Percentiles rank a stretch among this genome's conserved stretches.
These are phyloP conservation scores for Danaus plexippus DNA, from an alignment of 1,140 invertebrate species.

Conservation along the genomic window DNA sequence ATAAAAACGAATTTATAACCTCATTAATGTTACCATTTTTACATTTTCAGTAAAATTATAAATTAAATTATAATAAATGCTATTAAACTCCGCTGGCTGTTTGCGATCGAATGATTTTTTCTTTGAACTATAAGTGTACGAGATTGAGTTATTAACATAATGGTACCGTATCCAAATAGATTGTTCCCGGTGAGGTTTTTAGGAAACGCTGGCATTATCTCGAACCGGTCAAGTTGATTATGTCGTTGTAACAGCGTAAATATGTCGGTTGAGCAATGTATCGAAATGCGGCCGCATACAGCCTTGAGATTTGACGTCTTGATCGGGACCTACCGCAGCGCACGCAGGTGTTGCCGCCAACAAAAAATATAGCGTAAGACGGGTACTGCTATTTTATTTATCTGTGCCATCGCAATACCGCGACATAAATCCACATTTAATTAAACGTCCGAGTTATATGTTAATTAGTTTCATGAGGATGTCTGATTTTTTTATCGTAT, in stretches of 20 bases:
- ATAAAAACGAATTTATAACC: too few species aligned
- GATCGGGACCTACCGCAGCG: conserved; percentile 69
- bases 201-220: conserved; percentile 16
- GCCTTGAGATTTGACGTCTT: conserved; percentile 70
- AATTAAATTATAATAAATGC: too few species aligned
- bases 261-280: conserved; percentile 49
- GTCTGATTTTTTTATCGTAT: conserved; percentile 10
- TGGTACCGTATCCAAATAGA: conserved; percentile 1
- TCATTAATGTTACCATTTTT: too few species aligned
- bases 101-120: too few species aligned
- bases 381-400: conserved; percentile 50
- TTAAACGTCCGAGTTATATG: conserved; percentile 29
- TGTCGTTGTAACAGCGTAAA: conserved; percentile 35
- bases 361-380: conserved; percentile 64
- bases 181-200: conserved; percentile 10
- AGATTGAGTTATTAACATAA: too few species aligned
- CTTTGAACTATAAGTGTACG: too few species aligned
- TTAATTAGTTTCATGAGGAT: conserved; percentile 28
- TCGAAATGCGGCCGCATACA: conserved; percentile 54
- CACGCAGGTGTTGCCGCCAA: conserved; percentile 56
- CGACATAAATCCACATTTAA: conserved; percentile 49
- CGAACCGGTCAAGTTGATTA: conserved; percentile 30
- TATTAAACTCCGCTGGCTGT: too few species aligned
- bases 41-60: too few species aligned
- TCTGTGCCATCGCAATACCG: conserved; percentile 31